Conservation (phyloP, 2,113 vertebrate species). For the Ammodytes dubius region DNA sequence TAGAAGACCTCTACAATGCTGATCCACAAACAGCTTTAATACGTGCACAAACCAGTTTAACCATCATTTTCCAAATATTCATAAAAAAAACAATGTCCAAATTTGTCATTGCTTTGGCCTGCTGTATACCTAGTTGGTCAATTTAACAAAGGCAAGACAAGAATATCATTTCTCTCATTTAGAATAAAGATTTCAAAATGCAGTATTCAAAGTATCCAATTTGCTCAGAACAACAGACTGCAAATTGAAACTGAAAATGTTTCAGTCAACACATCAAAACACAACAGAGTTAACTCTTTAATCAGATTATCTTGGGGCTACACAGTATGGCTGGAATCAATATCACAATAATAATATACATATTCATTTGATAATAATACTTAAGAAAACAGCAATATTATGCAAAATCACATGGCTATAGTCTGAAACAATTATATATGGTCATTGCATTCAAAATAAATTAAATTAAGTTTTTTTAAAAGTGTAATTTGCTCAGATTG, state of each 20-base stretch:
- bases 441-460: not conserved
- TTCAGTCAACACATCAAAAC: not conserved
- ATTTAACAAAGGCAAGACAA: not conserved
- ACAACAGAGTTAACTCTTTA: slow-evolving; percentile 1
- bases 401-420: not conserved
- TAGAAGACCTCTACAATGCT: not conserved
- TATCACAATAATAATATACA: not conserved
- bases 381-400: not conserved
- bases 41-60: not conserved
- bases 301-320: not conserved
- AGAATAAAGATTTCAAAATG: not conserved
- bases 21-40: not conserved
- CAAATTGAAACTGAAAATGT: slow-evolving; percentile 10
- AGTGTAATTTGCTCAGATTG: not conserved
- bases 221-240: slow-evolving; percentile 6
- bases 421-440: not conserved
- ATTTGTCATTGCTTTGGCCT: not conserved
- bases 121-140: not conserved
- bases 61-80: not conserved
- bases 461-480: no score
- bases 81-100: not conserved
- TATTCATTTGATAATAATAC: not conserved
- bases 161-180: slow-evolving; percentile 6
- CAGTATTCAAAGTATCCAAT: not conserved
- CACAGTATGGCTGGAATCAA: not conserved